phyloP scores from a whole-genome alignment of 2,888 invertebrate species.

The Neelides folsomi region DNA sequence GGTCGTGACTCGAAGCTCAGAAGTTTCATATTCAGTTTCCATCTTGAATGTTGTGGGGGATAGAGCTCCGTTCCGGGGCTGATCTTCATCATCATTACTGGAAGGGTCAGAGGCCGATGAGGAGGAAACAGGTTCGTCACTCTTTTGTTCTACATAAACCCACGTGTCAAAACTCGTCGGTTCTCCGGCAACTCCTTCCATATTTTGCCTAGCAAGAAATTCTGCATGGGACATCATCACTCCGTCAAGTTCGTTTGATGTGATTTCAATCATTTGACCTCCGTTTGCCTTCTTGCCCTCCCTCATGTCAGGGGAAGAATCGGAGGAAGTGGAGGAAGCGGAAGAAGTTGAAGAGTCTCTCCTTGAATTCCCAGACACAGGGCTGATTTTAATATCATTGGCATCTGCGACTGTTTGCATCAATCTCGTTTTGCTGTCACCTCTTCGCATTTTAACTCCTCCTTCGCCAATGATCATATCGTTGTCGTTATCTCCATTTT shows the following conservation, averaged over 20 bases:
- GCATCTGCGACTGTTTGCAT: conserved; percentile 31
- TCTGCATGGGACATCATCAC: conserved; percentile 35
- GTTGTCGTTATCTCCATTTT: neutral
- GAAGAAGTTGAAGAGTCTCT: conserved; percentile 21
- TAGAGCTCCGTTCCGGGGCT: conserved; percentile 23
- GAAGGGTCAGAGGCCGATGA: conserved; percentile 19
- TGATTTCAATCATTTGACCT: conserved; percentile 33
- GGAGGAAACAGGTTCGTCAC: conserved; percentile 29
- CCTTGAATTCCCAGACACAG: conserved; percentile 16
- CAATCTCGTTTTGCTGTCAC: conserved; percentile 30
- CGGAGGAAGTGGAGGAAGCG: conserved; percentile 21
- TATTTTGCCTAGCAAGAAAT: conserved; percentile 30
- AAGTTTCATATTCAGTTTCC: conserved; percentile 26
- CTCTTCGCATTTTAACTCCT: conserved; percentile 25
- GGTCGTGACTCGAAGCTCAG: conserved; percentile 28
- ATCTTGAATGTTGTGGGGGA: conserved; percentile 28
- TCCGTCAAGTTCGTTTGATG: conserved; percentile 32
- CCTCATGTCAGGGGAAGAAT: conserved; percentile 18
- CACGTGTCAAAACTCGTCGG: conserved; percentile 38
- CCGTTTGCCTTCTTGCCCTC: conserved; percentile 12
- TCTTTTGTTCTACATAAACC: conserved; percentile 36
- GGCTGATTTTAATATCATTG: conserved; percentile 30
- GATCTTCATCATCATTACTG: conserved; percentile 27
- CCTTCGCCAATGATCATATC: neutral
- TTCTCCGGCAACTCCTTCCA: conserved; percentile 1